Percentiles rank a stretch among this genome's conserved stretches.
phyloP scores from a whole-genome alignment of 35 echinoderm and acorn worm genomes.

The Anneissia japonica region DNA sequence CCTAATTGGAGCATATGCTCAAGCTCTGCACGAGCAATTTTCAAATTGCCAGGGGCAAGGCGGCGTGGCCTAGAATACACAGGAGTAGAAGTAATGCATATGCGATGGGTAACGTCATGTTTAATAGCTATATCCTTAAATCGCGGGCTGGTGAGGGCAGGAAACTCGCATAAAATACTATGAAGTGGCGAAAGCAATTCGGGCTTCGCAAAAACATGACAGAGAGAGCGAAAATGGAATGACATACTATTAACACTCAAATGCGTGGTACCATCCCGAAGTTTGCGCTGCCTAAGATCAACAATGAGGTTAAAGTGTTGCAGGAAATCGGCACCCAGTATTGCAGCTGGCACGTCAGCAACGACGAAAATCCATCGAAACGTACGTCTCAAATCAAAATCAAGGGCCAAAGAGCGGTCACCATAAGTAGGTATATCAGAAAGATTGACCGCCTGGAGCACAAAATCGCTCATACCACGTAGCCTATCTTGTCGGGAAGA shows the following conservation, averaged over 20 bases:
- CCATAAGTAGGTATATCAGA: conserved; percentile 28
- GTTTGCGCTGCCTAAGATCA: too few species aligned
- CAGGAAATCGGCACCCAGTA: conserved; percentile 25
- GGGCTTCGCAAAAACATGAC: too few species aligned
- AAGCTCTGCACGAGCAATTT: conserved; percentile 30
- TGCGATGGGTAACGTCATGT: neutral
- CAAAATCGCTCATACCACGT: too few species aligned
- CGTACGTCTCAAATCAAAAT: conserved; percentile 24
- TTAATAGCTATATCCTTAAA: too few species aligned
- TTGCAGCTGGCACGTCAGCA: conserved; percentile 9
- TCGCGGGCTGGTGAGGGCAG: too few species aligned
- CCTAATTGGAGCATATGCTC: conserved; percentile 54
- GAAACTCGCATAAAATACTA: too few species aligned
- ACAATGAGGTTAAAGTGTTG: too few species aligned
- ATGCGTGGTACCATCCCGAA: too few species aligned
- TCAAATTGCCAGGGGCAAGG: conserved; percentile 17
- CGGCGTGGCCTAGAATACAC: conserved; percentile 10
- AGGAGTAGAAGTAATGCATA: conserved; percentile 10
- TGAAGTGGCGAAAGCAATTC: too few species aligned
- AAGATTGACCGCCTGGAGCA: conserved; percentile 14
- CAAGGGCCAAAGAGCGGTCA: conserved; percentile 6
- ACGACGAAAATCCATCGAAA: conserved; percentile 26
- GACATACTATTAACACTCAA: too few species aligned
- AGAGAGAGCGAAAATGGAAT: too few species aligned
- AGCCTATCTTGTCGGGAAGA: too few species aligned